A percentile compares a stretch with the other conserved stretches of the same genome.
These are phyloP conservation scores for Paguma larvata DNA, from an alignment of 2,797 vertebrate species.

Conservation along the genomic window DNA sequence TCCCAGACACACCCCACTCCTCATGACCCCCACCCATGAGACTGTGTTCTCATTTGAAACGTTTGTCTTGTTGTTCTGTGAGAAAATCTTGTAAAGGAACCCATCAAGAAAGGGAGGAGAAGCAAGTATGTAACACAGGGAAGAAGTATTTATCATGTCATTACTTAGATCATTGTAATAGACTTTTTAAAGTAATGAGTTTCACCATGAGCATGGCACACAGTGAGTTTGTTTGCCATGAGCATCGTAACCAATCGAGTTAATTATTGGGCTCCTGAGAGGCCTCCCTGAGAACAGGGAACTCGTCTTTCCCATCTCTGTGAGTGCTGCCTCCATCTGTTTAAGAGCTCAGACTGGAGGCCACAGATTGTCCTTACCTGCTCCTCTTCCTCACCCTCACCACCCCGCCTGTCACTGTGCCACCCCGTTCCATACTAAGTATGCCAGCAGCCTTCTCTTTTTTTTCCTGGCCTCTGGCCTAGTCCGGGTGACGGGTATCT, in stretches of 20 bases:
- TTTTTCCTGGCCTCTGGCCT: background rate
- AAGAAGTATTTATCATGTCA: background rate
- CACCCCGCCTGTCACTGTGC: background rate
- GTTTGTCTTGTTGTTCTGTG: background rate
- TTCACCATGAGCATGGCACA: background rate
- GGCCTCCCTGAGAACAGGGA: too few relatives aligned
- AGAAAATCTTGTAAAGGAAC: background rate
- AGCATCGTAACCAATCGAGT: background rate
- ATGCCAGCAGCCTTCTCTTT: background rate
- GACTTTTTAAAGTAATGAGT: background rate
- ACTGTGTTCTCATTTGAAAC: background rate
- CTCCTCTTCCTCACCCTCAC: background rate
- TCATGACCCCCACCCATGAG: fast-evolving
- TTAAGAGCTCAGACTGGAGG: background rate
- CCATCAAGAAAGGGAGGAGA: background rate
- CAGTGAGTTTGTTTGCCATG: background rate
- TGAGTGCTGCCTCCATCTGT: background rate
- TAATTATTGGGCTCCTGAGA: background rate
- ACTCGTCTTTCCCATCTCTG: background rate
- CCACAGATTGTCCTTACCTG: background rate
- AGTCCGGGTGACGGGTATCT: too few relatives aligned
- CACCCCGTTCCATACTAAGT: background rate
- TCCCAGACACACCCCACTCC: fast-evolving
- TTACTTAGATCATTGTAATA: background rate
- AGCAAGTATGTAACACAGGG: background rate